Evolutionary conservation across 2,888 invertebrate genomes (phyloP), one percentile per base, ranked within the genome.

Genomic region (Oxytorus armatus): DNA sequence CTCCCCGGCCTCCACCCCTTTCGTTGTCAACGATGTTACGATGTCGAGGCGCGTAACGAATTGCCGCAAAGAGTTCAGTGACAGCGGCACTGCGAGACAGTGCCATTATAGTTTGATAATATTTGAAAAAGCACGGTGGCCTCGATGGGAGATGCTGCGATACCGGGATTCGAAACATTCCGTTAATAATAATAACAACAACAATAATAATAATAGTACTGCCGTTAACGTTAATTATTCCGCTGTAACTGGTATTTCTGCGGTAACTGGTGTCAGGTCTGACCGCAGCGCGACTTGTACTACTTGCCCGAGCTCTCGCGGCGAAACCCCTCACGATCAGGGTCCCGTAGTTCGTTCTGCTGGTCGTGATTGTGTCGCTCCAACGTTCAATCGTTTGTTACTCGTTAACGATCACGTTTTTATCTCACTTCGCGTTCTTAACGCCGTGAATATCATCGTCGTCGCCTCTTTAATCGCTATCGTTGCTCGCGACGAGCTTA

Each of bases 21-120:
- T 16, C 61, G 73, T 77, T 77, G 75, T 72, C 70, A 83, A 83
- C 80, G 79, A 83, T 83, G 83, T 82, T 82, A 83, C 79, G 73
- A 83, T 83, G 83, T 83, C 69, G 79, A 69, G 80, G 77, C 73
- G 82, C 73, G 79, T 83, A 78, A 83, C 75, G 42, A 59, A 79
- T 73, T 57, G 68, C 73, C 73, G 77, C 80, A 77, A 80, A 68
- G 77, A 77, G 77, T 77, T 77, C 68, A 73, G 73, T 77, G 80
- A 80, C 77, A 74, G 73, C 23, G 21, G 18, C 8, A 49, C 39
- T 16, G 70, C 18, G 23, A 51, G 66, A 72, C 33, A 42, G 70
- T 63, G 36, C 16, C 53, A 51, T 61, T 36, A 49, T 61, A 14
- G 47, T 36, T 23, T 25, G 11, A 61, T 72, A 5, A 0, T 36